Conservation (phyloP, 2,797 vertebrate genomes). For the Gorsachius magnificus region DNA sequence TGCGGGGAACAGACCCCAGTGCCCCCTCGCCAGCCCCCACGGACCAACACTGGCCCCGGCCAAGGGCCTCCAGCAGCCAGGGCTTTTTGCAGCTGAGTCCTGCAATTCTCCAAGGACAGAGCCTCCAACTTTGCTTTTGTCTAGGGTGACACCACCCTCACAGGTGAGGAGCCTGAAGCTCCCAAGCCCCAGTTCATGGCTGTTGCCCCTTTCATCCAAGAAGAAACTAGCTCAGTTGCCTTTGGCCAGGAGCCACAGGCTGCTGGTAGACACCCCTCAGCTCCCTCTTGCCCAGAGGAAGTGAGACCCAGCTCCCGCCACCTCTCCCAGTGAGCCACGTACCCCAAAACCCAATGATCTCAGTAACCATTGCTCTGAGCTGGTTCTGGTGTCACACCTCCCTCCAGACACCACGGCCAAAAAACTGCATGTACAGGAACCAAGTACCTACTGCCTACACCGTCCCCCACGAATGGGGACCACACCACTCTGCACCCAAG, state of each 20-base stretch:
- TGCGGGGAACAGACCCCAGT: fast-evolving
- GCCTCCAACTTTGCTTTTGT: background rate
- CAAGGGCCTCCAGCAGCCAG: background rate
- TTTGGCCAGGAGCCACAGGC: background rate
- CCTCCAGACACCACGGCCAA: background rate
- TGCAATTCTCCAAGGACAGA: background rate
- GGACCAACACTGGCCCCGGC: background rate
- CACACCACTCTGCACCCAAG: fast-evolving
- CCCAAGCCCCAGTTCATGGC: background rate
- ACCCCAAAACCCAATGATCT: background rate
- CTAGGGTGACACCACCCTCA: background rate
- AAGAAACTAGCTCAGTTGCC: background rate
- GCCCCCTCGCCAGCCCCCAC: fast-evolving
- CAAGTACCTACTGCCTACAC: background rate
- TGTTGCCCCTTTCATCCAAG: background rate
- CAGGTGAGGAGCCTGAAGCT: fast-evolving
- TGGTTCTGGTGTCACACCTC: background rate
- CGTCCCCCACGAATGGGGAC: fast-evolving
- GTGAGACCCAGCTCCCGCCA: background rate
- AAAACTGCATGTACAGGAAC: background rate
- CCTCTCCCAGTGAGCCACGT: background rate
- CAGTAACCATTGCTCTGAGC: fast-evolving
- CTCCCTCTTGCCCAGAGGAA: background rate
- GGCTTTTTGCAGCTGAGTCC: background rate
- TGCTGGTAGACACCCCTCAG: background rate